Evolutionary conservation across 2,113 vertebrate genomes (phyloP), one percentile per base, ranked within the genome.

Genomic region (Nesoenas mayeri): DNA sequence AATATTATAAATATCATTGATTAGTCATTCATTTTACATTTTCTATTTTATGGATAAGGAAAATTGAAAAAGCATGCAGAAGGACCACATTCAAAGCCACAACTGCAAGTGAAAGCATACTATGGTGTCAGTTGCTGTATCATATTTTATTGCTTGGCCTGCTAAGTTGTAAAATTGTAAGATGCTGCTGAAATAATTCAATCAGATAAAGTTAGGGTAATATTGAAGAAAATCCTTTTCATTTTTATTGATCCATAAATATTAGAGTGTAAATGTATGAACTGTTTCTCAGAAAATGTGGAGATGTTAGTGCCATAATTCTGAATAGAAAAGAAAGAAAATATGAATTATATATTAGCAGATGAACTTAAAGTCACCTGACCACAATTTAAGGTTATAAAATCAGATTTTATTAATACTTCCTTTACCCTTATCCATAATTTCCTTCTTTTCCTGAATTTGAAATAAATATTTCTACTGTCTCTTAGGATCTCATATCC

Each of bases 241-340:
- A 81, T 89, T 97, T 97, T 96, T 96, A 96, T 89, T 93, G 77
- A 89, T 69, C 57, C 67, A 89, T 97, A 97, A 97, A 96, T 60
- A 94, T 93, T 70, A 78, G 32, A 80, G 53, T 88, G 10, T 89
- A 95, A 97, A 94, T 90, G 48, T 6, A 4, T 53, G 89, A 82
- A 71, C 31, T 82, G 36, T 13, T 90, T 80, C 80, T 95, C 51
- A 93, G 77, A 91, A 84, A 58, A 78, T 64, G 32, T 70, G 51
- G 22, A 66, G 44, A 32, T 61, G 26, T 61, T 62, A 40, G 6
- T 61, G 15, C 54, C 38, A 31, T 79, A 88, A 90, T 72, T 95
- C 74, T 95, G 95, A 97, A 83, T 62, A 93, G 42, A 40, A 86
- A 67, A 65, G 89, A 89, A 54, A 4, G 5, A 92, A 73, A 44